Conservation (phyloP, 2,797 vertebrate genomes). For the Margarornis squamiger region DNA sequence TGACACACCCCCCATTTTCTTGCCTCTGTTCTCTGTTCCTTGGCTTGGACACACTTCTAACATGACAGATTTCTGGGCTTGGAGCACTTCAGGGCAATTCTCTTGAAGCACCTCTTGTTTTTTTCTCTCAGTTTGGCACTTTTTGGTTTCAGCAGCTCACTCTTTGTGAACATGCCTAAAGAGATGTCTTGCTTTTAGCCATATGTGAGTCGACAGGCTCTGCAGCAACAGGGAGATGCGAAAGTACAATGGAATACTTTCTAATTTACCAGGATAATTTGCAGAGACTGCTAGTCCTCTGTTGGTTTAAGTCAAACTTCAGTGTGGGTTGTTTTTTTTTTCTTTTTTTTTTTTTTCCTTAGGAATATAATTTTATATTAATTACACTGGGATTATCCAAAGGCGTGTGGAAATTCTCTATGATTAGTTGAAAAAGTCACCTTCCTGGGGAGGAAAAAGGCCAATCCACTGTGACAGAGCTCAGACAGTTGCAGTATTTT, state of each 20-base stretch:
- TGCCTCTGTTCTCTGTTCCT: rapidly evolving
- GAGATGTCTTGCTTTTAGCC: not conserved
- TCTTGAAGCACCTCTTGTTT: not conserved
- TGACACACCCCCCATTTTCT: rapidly evolving
- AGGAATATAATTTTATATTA: not conserved
- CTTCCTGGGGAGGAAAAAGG: not conserved
- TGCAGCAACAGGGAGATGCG: not conserved
- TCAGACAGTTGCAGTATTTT: not conserved
- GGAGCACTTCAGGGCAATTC: not conserved
- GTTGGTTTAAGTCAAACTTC: not conserved
- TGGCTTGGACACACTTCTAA: not conserved
- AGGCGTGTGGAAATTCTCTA: not conserved
- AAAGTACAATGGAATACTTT: not conserved
- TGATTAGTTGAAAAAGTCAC: not conserved
- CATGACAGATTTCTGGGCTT: not conserved
- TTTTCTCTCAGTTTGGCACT: not conserved
- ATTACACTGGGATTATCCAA: not conserved
- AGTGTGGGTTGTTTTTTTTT: not conserved
- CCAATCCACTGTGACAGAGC: not conserved
- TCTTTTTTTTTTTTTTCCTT: not conserved
- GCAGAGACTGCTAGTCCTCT: not conserved
- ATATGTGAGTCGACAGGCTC: not conserved
- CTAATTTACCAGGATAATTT: not conserved
- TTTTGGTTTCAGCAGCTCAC: not conserved
- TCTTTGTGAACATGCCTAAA: not conserved